A percentile compares a stretch with the other conserved stretches of the same genome.
Conservation (phyloP, 2,113 vertebrate species). For the Anthoscopus minutus region DNA sequence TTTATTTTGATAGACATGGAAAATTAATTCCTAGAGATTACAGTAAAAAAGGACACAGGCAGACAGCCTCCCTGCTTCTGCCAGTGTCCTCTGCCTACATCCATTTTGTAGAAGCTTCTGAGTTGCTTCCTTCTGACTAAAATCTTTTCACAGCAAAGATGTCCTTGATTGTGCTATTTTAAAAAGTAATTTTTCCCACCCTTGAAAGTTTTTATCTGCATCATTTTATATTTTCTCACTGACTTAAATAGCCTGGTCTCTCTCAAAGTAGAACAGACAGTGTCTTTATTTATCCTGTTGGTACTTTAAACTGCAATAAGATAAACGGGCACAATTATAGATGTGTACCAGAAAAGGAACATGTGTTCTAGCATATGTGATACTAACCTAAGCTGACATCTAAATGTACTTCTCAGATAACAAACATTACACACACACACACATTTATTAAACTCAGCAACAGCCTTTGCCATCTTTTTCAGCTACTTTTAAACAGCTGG, state of each 20-base stretch:
- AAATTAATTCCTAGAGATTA: conserved; percentile 16
- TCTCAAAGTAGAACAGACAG: conserved; percentile 18
- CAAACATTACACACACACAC: conserved; percentile 18
- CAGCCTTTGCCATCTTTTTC: conserved; percentile 40
- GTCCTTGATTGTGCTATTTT: conserved; percentile 1
- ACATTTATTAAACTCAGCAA: conserved; percentile 34
- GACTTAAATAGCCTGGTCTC: conserved; percentile 22
- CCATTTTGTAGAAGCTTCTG: conserved; percentile 5
- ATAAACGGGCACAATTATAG: conserved; percentile 64
- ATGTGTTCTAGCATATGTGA: conserved; percentile 70
- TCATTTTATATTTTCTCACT: background rate
- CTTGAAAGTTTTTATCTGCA: conserved; percentile 42
- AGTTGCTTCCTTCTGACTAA: background rate
- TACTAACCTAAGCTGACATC: conserved; percentile 63
- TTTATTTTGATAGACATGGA: background rate
- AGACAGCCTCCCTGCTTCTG: background rate
- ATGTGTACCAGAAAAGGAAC: conserved; percentile 56
- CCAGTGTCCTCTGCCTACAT: background rate
- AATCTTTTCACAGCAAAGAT: background rate
- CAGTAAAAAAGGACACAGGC: background rate
- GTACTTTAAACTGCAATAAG: conserved; percentile 62
- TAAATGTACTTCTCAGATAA: conserved; percentile 56
- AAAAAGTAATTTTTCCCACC: conserved; percentile 3
- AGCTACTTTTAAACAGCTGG: conserved; percentile 70
- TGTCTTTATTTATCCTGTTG: conserved; percentile 39